Conservation (phyloP, 2,113 vertebrate species). For the Climacteris rufus region DNA sequence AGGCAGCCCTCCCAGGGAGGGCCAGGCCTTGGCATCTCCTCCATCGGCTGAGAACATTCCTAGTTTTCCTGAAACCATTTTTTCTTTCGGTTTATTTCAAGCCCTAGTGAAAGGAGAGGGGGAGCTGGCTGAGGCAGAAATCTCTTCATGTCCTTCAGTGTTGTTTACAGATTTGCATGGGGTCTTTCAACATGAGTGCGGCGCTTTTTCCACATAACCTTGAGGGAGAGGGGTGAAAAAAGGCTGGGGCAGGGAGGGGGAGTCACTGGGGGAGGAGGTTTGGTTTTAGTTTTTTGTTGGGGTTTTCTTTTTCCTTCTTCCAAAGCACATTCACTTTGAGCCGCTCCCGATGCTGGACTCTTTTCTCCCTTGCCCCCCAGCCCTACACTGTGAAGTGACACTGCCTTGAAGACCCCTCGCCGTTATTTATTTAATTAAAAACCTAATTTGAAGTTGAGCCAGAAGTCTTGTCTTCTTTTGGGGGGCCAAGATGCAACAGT, state of each 20-base stretch:
- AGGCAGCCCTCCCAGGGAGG: conserved; percentile 16
- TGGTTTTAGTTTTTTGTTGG: neutral
- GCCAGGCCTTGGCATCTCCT: neutral
- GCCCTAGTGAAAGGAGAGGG: neutral
- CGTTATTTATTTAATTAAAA: conserved; percentile 72
- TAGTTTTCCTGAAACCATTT: conserved; percentile 10
- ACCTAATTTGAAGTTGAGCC: conserved; percentile 50
- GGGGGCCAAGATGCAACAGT: neutral
- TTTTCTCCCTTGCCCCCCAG: neutral
- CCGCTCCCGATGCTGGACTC: conserved; percentile 4
- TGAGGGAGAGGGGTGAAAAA: neutral
- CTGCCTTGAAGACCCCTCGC: conserved; percentile 70
- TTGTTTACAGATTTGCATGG: conserved; percentile 72
- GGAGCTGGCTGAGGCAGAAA: conserved; percentile 14
- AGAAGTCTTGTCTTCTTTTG: neutral
- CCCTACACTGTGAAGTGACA: conserved; percentile 77
- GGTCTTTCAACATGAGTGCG: neutral
- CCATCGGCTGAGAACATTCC: neutral
- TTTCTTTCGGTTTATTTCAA: conserved; percentile 30
- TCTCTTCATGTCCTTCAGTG: conserved; percentile 65
- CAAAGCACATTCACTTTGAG: conserved; percentile 52
- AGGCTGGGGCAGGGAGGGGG: neutral
- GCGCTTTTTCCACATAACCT: neutral
- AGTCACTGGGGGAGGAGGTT: neutral
- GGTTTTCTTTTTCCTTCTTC: conserved; percentile 21